phyloP scores from a whole-genome alignment of 2,888 invertebrate genomes.

The Parelbella ahira region DNA sequence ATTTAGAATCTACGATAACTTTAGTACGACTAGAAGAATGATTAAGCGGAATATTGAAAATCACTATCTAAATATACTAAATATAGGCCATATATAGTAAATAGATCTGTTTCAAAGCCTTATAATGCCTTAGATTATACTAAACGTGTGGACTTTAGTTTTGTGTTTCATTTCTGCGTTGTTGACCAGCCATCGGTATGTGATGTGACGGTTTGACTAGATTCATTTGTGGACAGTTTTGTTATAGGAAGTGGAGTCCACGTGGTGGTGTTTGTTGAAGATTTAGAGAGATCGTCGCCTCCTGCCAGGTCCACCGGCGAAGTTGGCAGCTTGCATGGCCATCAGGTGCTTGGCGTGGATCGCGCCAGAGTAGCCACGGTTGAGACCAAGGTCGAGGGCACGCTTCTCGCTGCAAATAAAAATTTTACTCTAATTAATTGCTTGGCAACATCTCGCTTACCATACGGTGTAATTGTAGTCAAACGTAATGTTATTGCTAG shows the following conservation, averaged over 20 bases:
- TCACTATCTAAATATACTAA: constrained; percentile 21
- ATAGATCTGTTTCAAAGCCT: constrained; percentile 20
- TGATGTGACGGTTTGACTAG: constrained; percentile 8
- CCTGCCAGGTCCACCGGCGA: constrained; percentile 93
- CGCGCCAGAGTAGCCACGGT: constrained; percentile 93
- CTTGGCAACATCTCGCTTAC: too few relatives aligned
- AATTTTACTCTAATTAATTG: too few relatives aligned
- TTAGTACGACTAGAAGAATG: constrained; percentile 24
- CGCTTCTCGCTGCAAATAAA: constrained; percentile 85
- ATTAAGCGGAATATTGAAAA: constrained; percentile 22
- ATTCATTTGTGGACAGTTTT: constrained; percentile 7
- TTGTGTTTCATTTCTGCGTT: constrained; percentile 4
- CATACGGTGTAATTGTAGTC: too few relatives aligned
- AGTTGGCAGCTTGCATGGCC: constrained; percentile 94
- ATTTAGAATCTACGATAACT: constrained; percentile 14
- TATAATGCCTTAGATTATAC: constrained; percentile 11
- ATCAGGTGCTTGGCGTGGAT: constrained; percentile 95
- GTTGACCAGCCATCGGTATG: constrained; percentile 6
- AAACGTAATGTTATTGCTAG: too few relatives aligned
- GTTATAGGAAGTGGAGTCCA: constrained; percentile 9
- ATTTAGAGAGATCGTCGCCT: constrained; percentile 82
- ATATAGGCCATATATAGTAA: constrained; percentile 19
- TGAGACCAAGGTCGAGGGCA: constrained; percentile 92
- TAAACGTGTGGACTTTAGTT: constrained; percentile 16
- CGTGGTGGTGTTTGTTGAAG: not conserved